Evolutionary conservation across 2,113 vertebrate species (phyloP), one percentile per base, ranked within the genome.

Genomic region (Semicossyphus pulcher): DNA sequence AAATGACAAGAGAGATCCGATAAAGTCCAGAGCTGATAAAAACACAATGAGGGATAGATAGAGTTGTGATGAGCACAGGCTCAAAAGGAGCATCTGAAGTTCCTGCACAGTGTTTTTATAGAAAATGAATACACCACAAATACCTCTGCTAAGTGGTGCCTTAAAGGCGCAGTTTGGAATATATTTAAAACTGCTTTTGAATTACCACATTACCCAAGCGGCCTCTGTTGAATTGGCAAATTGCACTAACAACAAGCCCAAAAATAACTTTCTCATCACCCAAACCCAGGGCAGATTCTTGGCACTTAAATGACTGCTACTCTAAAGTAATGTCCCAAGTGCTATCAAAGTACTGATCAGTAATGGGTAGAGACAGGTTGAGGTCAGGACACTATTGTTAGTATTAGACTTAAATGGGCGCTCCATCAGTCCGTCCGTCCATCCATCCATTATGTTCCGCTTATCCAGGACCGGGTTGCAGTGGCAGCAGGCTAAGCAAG

Each of bases 131-230:
- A 31, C 28, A 29, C 47, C 34, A 57, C 23, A 65, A 47, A 42
- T 47, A 3, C 10, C 44, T 66, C 10, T 20, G 21, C n/a, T 44
- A 36, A 76, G 49, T 42, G 52, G 20, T 12, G 29, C 54, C 59
- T 66, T 67, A 61, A 67, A 66, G 54, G 47, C 56, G 57, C 20
- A 25, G 51, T 49, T 47, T 48, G 6, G 70, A 63, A 78, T 59
- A 6, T 39, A 64, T 29, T 28, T 44, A 31, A 65, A 54, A 76
- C 32, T 20, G 49, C 45, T 66, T 66, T 62, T 70, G 65, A 64
- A 71, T 65, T 2, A 47, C 16, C 21, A 42, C 51, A 61, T 66
- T 51, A 61, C 47, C 31, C 8, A 34, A 20, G 1, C 10, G 37
- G 34, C 28, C 23, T 59, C 26, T 36, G 49, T 21, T 72, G 52